Evolutionary conservation across 2,888 invertebrate genomes (phyloP).

Genomic region (Petrolisthes manimaculis): DNA sequence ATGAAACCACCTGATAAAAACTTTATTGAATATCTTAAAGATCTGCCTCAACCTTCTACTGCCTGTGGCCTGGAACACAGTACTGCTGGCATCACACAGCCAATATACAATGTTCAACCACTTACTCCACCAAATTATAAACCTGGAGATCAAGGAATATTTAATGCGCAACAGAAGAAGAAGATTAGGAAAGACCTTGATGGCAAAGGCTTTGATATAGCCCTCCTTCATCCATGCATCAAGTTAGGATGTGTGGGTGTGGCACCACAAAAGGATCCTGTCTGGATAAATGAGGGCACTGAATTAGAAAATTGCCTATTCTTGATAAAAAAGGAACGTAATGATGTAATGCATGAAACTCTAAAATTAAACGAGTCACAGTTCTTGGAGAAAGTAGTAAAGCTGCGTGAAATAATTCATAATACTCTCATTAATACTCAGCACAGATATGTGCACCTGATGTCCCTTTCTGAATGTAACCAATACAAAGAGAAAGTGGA

Average conservation of each 20-base stretch:
- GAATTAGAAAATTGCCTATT: slow-evolving; percentile 11
- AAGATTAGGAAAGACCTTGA: not conserved
- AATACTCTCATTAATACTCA: not conserved
- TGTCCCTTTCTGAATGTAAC: not conserved
- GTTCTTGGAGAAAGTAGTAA: not conserved
- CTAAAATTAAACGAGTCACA: not conserved
- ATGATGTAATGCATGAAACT: not conserved
- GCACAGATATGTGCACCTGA: not conserved
- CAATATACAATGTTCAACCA: no score
- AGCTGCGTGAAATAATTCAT: not conserved
- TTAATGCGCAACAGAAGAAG: not conserved
- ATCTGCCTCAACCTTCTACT: no score
- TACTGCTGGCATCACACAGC: no score
- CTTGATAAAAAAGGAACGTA: not conserved
- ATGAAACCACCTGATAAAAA: no score
- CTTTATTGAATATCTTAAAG: no score
- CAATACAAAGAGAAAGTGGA: not conserved
- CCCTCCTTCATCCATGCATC: not conserved
- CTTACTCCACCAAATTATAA: no score
- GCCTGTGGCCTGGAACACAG: no score
- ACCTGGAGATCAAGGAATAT: not conserved
- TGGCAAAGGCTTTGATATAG: not conserved
- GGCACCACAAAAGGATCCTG: not conserved
- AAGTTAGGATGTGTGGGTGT: not conserved
- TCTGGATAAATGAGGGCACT: not conserved